phyloP scores from a whole-genome alignment of 1,140 invertebrate genomes.

The Colletes latitarsis region DNA sequence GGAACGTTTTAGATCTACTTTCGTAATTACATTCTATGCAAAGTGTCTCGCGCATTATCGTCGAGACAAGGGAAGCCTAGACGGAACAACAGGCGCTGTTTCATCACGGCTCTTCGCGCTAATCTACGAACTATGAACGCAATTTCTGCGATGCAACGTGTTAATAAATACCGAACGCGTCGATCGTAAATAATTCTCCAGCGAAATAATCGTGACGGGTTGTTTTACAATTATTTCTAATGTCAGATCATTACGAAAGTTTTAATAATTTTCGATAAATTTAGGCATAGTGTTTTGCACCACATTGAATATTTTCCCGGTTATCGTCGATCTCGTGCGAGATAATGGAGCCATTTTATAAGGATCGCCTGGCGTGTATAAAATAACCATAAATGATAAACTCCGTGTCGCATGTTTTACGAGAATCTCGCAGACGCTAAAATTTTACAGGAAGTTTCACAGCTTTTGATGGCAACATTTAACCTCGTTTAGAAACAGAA shows the following conservation, averaged over 20 bases:
- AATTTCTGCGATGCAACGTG: background rate
- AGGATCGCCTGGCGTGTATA: no score
- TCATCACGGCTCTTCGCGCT: background rate
- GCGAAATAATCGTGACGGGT: no score
- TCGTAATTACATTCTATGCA: constrained; percentile 20
- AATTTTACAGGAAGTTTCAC: background rate
- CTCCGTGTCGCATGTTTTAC: no score
- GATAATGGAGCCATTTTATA: no score
- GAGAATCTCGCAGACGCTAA: background rate
- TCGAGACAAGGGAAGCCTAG: background rate
- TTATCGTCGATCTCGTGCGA: no score
- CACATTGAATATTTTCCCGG: no score
- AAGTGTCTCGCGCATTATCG: background rate
- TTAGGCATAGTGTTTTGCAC: no score
- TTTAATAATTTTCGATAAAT: no score
- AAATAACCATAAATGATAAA: no score
- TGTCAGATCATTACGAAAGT: no score
- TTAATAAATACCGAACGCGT: background rate
- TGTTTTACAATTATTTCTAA: no score
- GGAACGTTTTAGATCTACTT: constrained; percentile 9
- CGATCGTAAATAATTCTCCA: background rate
- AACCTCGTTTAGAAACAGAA: background rate
- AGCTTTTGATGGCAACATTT: background rate
- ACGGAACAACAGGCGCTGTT: background rate
- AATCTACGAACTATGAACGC: background rate